A percentile compares a stretch with the other conserved stretches of the same genome.
These are phyloP conservation scores for Aricia artaxerxes DNA, from an alignment of 2,888 invertebrate genomes.

Conservation along the genomic window DNA sequence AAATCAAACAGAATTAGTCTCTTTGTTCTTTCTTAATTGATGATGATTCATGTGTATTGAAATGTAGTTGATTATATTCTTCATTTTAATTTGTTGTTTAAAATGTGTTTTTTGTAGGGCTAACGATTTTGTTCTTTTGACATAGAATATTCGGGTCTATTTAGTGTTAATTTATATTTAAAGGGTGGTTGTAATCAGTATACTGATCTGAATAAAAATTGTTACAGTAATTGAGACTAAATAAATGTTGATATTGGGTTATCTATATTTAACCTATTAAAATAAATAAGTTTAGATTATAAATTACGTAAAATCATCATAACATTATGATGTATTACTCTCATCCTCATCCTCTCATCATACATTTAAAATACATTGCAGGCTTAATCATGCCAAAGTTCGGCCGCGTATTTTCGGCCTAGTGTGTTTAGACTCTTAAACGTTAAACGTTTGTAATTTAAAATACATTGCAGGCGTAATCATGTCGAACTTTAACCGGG, in stretches of 20 bases:
- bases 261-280: not conserved
- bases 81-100: not conserved
- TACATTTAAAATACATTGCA: too few species aligned
- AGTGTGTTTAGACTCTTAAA: not conserved
- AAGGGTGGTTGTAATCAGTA: not conserved
- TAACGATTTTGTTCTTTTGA: not conserved
- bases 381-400: too few species aligned
- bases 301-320: not conserved
- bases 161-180: not conserved
- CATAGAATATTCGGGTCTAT: not conserved
- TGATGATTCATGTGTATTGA: not conserved
- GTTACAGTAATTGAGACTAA: not conserved
- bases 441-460: not conserved
- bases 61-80: not conserved
- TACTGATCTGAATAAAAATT: not conserved
- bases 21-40: not conserved
- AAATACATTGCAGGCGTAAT: too few species aligned
- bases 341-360: too few species aligned
- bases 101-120: not conserved
- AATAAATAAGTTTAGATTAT: too few species aligned
- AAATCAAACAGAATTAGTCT: not conserved
- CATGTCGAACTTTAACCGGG: too few species aligned
- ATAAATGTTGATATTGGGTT: not conserved
- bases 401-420: too few species aligned
- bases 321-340: not conserved